phyloP scores from a whole-genome alignment of 2,113 vertebrate species.

The Arvicanthis niloticus region DNA sequence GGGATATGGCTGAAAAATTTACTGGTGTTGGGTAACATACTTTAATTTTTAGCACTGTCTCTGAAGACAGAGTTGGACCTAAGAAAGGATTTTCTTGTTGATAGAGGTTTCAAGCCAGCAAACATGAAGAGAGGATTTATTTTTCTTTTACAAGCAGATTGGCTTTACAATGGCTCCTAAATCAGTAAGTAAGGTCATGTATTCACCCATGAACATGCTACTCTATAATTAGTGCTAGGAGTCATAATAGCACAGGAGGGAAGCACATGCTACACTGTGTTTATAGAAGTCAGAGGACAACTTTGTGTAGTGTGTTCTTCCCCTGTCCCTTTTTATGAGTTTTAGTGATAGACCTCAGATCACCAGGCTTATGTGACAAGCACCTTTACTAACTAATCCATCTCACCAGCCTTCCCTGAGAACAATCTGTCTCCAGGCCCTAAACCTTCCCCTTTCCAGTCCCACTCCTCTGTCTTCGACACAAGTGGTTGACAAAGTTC shows the following conservation, averaged over 20 bases:
- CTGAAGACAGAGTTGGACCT: background rate
- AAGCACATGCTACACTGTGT: no score
- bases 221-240: background rate
- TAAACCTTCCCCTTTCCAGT: background rate
- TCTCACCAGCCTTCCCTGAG: background rate
- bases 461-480: background rate
- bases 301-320: background rate
- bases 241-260: background rate
- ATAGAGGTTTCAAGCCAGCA: background rate
- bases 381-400: background rate
- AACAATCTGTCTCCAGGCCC: background rate
- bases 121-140: background rate
- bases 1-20: conserved; percentile 12
- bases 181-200: conserved; percentile 10
- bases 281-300: background rate
- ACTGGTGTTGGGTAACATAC: background rate
- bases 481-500: background rate
- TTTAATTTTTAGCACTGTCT: conserved; percentile 25
- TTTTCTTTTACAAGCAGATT: background rate
- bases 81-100: background rate
- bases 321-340: background rate
- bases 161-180: background rate
- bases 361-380: background rate
- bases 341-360: background rate
- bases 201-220: background rate